Evolutionary conservation across 2,888 invertebrate genomes (phyloP).

Genomic region (Athalia cordata): DNA sequence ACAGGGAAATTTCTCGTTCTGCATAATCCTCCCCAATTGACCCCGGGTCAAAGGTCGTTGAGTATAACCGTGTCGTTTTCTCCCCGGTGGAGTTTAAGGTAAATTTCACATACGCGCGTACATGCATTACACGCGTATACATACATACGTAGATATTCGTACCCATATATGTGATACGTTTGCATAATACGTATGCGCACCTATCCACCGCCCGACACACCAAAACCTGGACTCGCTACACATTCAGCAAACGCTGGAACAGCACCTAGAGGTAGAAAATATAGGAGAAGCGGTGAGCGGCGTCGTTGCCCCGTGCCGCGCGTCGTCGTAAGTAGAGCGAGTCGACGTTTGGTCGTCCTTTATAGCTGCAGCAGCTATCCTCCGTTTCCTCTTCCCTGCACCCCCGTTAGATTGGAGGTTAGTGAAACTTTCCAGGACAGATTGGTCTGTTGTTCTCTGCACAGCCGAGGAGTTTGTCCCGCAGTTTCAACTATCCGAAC

Average conservation of each 20-base stretch:
- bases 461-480: slow-evolving; percentile 28
- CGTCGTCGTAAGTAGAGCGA: no score
- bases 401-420: slow-evolving; percentile 21
- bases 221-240: no score
- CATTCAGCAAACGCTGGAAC: no score
- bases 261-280: no score
- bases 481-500: slow-evolving; percentile 25
- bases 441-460: slow-evolving; percentile 40
- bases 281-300: no score
- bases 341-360: no score
- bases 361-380: no score
- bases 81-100: slow-evolving; percentile 6
- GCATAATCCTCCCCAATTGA: slow-evolving; percentile 38
- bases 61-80: slow-evolving; percentile 33
- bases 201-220: no score
- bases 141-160: neutral
- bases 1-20: neutral
- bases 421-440: slow-evolving; percentile 38
- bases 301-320: no score
- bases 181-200: no score
- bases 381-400: no score
- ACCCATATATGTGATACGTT: no score
- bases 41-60: slow-evolving; percentile 32
- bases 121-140: neutral
- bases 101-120: neutral